A percentile compares a stretch with the other conserved stretches of the same genome.
These are phyloP conservation scores for Aphrophora alni DNA, from an alignment of 2,888 invertebrate genomes.

Conservation along the genomic window DNA sequence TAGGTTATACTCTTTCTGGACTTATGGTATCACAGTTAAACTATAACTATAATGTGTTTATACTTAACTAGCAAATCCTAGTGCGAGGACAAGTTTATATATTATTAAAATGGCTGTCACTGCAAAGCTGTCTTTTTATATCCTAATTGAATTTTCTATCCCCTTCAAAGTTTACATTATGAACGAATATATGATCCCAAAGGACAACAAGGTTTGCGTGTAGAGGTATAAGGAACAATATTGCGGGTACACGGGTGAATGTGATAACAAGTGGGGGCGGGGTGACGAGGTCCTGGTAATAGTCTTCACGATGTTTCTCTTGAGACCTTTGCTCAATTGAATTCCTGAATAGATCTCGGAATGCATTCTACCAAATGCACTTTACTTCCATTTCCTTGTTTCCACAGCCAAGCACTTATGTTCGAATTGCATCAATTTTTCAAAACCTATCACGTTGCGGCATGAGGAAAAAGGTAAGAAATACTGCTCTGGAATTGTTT, in stretches of 20 bases:
- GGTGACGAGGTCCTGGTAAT: not conserved
- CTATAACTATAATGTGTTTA: too few species aligned
- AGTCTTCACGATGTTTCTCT: not conserved
- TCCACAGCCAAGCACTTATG: not conserved
- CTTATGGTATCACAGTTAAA: too few species aligned
- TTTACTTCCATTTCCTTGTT: not conserved
- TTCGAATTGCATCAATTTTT: conserved; percentile 9
- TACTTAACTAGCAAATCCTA: not conserved
- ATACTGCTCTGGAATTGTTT: not conserved
- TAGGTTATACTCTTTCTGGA: too few species aligned
- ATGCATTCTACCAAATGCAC: not conserved
- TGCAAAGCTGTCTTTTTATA: not conserved
- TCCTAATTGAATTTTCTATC: not conserved
- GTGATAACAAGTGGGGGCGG: not conserved
- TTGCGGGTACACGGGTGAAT: not conserved
- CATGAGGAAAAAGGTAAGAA: not conserved
- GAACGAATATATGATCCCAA: not conserved
- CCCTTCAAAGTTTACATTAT: not conserved
- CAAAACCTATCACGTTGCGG: not conserved
- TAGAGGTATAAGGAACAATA: not conserved
- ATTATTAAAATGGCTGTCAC: not conserved
- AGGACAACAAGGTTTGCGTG: not conserved
- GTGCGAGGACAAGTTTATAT: not conserved
- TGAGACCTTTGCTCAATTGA: conserved; percentile 2
- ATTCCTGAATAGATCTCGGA: conserved; percentile 5